A percentile compares a stretch with the other conserved stretches of the same genome.
Conservation (phyloP, 2,888 invertebrate genomes). For the Physocephala rufipes region DNA sequence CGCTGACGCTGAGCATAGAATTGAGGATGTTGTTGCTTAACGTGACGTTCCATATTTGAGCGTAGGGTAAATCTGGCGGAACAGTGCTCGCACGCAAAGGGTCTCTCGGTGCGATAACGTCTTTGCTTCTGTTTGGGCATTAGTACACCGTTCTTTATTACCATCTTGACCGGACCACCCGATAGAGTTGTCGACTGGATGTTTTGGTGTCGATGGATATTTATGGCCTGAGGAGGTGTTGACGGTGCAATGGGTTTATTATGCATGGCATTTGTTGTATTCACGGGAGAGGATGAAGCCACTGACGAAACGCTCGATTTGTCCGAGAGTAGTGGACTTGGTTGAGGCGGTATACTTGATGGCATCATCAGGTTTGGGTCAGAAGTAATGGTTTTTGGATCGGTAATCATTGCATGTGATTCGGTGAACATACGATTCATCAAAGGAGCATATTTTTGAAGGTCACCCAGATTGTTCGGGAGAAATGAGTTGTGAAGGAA, state of each 20-base stretch:
- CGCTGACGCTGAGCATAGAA: conserved; percentile 84
- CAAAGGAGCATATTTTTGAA: conserved; percentile 69
- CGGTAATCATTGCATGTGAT: conserved; percentile 14
- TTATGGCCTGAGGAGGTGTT: conserved; percentile 38
- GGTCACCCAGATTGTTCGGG: conserved; percentile 68
- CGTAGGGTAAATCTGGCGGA: conserved; percentile 88
- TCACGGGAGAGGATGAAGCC: conserved; percentile 47
- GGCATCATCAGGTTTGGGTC: conserved; percentile 23
- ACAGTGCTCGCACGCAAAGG: conserved; percentile 91
- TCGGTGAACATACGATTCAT: conserved; percentile 65
- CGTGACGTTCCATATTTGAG: conserved; percentile 95
- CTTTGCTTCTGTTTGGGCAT: conserved; percentile 93
- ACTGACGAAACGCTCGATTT: conserved; percentile 43
- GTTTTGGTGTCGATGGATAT: conserved; percentile 45
- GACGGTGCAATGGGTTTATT: conserved; percentile 45
- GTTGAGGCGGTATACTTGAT: conserved; percentile 42
- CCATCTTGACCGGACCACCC: conserved; percentile 78
- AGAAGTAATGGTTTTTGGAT: conserved; percentile 30
- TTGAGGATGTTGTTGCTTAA: conserved; percentile 93
- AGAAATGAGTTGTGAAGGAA: conserved; percentile 71
- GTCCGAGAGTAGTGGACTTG: conserved; percentile 46
- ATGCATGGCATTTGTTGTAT: conserved; percentile 46
- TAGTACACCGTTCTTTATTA: conserved; percentile 87
- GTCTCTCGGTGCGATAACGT: conserved; percentile 88
- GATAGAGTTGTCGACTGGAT: conserved; percentile 55